phyloP scores from a whole-genome alignment of 1,140 invertebrate genomes.

The Gonioctena quinquepunctata region DNA sequence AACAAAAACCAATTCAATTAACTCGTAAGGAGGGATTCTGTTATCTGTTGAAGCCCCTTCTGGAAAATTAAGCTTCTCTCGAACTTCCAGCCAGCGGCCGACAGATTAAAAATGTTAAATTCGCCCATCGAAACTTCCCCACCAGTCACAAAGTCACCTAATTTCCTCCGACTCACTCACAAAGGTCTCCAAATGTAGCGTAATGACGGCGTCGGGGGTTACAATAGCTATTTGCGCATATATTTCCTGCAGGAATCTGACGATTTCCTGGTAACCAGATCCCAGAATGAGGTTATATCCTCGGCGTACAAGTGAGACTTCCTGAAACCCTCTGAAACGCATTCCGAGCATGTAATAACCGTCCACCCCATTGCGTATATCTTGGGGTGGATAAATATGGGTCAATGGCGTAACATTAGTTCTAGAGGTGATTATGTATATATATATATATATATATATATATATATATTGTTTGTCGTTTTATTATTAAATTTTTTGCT shows the following conservation, averaged over 20 bases:
- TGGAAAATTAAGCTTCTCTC: too few relatives aligned
- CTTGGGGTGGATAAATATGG: conserved; percentile 4
- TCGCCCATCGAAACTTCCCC: not conserved
- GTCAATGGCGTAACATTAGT: conserved; percentile 8
- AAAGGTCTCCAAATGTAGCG: not conserved
- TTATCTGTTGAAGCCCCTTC: too few relatives aligned
- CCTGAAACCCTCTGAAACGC: conserved; percentile 8
- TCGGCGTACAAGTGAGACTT: not conserved
- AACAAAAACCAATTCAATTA: too few relatives aligned
- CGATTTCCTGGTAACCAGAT: conserved; percentile 28
- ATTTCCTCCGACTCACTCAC: not conserved
- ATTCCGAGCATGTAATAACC: conserved; percentile 41
- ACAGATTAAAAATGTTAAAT: not conserved
- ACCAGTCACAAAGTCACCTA: not conserved
- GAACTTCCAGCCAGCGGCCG: too few relatives aligned
- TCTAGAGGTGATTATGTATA: too few relatives aligned
- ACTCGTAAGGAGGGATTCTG: too few relatives aligned
- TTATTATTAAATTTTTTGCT: too few relatives aligned
- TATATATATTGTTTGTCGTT: too few relatives aligned
- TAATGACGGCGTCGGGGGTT: conserved; percentile 27
- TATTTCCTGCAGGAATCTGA: conserved; percentile 28
- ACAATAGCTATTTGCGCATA: conserved; percentile 27
- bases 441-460: too few relatives aligned
- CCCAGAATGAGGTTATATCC: not conserved
- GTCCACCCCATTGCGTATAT: conserved; percentile 29